Base-by-base conservation (phyloP, 2,888 invertebrate species). In the Mythimna vitellina region DNA sequence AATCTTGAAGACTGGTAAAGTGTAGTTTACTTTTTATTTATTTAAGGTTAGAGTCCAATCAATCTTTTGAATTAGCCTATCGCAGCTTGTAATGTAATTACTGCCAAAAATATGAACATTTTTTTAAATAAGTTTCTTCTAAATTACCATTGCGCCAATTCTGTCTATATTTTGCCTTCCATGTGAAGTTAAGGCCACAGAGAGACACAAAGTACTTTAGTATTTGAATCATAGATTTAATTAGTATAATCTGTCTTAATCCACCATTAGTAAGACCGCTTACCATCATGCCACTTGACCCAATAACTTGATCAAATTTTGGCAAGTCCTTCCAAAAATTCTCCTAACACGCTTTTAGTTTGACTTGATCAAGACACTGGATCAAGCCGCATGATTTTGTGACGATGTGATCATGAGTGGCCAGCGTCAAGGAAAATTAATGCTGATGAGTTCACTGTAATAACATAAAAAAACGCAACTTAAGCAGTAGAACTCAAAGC, bases 391-490 rank as follows among this genome's bases (percentile, higher is more conserved):
- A 17, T 46, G 46, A 20, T 17, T 46, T 46, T 46, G n/a, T n/a
- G n/a, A n/a, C n/a, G n/a, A n/a, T n/a, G n/a, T n/a, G n/a, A n/a
- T n/a, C n/a, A n/a, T n/a, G 46, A 46, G 46, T 46, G 46, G 20
- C 46, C 1, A 2, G 17, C 17, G 51, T 61, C 8, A 12, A 35
- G 12, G 46, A 58, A 56, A 20, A 51, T 61, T 22, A 57, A 54
- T 4, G 8, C 17, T 46, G 62, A 58, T 54, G 56, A 62, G 35
- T 51, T 20, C 46, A n/a, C 49, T 65, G 29, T 49, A 17, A 46
- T 53, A 9, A 38, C 10, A 49, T 46, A 78, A 78, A 80, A 29
- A 78, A 80, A 73, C 17, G 42, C 67, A 56, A 57, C 25, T 29
- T 38, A 80, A 69, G 51, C 62, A 67, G 25, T 29, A 46, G 10